Conservation (phyloP, 2,113 vertebrate species). For the Phaethornis superciliosus region DNA sequence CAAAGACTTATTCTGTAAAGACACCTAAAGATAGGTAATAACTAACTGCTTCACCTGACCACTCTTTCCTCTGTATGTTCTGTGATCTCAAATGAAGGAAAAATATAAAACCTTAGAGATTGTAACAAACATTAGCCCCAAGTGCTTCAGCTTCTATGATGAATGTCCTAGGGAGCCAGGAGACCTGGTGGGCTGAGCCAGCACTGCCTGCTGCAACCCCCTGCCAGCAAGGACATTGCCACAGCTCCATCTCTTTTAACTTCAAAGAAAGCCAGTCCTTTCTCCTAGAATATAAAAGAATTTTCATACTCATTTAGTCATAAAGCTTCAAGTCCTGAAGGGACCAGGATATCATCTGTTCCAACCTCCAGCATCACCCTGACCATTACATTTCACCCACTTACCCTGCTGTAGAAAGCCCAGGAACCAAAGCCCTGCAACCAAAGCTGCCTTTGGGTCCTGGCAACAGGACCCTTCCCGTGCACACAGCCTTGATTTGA, state of each 20-base stretch:
- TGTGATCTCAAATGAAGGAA: background rate
- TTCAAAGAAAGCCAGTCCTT: background rate
- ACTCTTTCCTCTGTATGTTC: background rate
- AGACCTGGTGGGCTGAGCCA: background rate
- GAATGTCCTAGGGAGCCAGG: rapidly evolving
- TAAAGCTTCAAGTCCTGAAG: background rate
- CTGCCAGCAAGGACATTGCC: background rate
- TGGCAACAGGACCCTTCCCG: background rate
- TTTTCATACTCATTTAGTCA: background rate
- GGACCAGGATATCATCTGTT: background rate
- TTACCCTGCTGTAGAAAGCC: background rate
- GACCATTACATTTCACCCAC: background rate
- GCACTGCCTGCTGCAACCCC: rapidly evolving
- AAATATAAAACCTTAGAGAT: background rate
- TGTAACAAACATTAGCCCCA: rapidly evolving
- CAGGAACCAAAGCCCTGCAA: background rate
- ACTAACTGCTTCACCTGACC: background rate
- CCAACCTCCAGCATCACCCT: background rate
- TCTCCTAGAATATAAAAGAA: background rate
- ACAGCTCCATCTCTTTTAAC: rapidly evolving
- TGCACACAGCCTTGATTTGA: background rate
- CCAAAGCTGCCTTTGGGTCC: background rate
- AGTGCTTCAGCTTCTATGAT: background rate
- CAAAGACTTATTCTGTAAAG: background rate
- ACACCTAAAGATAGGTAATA: background rate